Evolutionary conservation across 2,797 vertebrate genomes (phyloP).

Genomic region (Gymnoscopelus braueri): DNA sequence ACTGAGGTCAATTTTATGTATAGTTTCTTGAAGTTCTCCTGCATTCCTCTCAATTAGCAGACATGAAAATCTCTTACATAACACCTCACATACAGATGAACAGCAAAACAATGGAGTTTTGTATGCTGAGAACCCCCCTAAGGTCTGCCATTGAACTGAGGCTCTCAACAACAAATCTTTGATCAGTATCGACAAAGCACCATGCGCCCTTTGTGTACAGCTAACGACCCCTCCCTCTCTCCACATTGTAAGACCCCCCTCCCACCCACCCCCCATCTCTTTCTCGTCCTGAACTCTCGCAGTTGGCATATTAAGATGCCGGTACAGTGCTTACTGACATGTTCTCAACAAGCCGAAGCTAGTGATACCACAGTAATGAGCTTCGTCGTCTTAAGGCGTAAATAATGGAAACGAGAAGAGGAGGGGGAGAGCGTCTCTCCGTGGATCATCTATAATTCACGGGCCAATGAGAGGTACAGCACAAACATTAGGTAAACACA

Average conservation of each 20-base stretch:
- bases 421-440: conserved; percentile 53
- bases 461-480: conserved; percentile 54
- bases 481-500: conserved; percentile 51
- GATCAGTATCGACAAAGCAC: conserved; percentile 31
- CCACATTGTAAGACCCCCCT: neutral
- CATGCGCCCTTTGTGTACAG: too few relatives aligned
- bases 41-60: neutral
- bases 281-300: conserved; percentile 22
- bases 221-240: neutral
- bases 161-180: conserved; percentile 23
- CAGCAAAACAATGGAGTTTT: conserved; percentile 5
- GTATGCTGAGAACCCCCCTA: conserved; percentile 10
- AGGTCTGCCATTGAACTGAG: conserved; percentile 27
- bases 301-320: conserved; percentile 40
- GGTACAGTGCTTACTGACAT: conserved; percentile 8
- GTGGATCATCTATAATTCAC: conserved; percentile 78
- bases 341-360: conserved; percentile 18
- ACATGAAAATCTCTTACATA: neutral
- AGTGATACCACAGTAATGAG: conserved; percentile 54
- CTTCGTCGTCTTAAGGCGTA: conserved; percentile 54
- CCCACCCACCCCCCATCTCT: conserved; percentile 5
- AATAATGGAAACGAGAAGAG: conserved; percentile 64
- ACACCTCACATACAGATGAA: neutral
- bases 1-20: neutral
- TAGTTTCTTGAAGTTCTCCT: neutral